Percentiles rank a stretch among this genome's conserved stretches.
These are phyloP conservation scores for Kryptopterus vitreolus DNA, from an alignment of 2,797 vertebrate species.

Conservation along the genomic window DNA sequence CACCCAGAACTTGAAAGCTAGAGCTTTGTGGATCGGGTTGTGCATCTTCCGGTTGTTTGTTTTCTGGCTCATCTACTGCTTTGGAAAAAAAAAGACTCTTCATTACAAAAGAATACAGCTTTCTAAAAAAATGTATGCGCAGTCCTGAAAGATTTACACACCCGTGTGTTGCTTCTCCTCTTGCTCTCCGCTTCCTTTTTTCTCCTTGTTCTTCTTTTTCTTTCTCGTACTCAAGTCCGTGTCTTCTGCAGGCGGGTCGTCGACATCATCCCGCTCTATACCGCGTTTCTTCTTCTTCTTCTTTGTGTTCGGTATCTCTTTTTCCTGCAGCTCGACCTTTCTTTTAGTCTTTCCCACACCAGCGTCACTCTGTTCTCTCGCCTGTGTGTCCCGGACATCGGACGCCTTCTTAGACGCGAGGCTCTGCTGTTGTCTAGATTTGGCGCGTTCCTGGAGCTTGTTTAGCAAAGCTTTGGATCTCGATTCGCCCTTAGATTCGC, in stretches of 20 bases:
- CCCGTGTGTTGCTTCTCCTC: constrained; percentile 11
- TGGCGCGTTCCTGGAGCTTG: constrained; percentile 80
- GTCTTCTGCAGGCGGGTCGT: neutral
- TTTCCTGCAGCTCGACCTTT: constrained; percentile 31
- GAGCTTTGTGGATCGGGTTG: constrained; percentile 38
- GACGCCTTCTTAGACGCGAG: neutral
- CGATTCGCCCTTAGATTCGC: constrained; percentile 51
- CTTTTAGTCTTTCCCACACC: constrained; percentile 46
- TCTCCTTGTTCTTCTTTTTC: constrained; percentile 48
- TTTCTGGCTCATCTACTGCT: constrained; percentile 2
- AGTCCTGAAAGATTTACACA: neutral
- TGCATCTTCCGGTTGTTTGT: constrained; percentile 7
- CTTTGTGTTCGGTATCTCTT: constrained; percentile 9
- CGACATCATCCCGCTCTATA: neutral
- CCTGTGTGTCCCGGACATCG: constrained; percentile 7
- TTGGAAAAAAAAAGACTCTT: neutral
- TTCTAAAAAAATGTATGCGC: neutral
- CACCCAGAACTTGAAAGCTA: constrained; percentile 75
- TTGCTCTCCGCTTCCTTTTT: neutral
- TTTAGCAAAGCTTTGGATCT: constrained; percentile 76
- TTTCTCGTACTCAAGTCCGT: neutral
- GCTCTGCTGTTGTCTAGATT: constrained; percentile 71
- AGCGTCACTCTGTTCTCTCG: neutral
- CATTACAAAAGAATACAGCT: neutral
- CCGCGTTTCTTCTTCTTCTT: constrained; percentile 14